These are phyloP conservation scores for Entomyzon cyanotis DNA, from an alignment of 2,113 vertebrate species.

Conservation along the genomic window DNA sequence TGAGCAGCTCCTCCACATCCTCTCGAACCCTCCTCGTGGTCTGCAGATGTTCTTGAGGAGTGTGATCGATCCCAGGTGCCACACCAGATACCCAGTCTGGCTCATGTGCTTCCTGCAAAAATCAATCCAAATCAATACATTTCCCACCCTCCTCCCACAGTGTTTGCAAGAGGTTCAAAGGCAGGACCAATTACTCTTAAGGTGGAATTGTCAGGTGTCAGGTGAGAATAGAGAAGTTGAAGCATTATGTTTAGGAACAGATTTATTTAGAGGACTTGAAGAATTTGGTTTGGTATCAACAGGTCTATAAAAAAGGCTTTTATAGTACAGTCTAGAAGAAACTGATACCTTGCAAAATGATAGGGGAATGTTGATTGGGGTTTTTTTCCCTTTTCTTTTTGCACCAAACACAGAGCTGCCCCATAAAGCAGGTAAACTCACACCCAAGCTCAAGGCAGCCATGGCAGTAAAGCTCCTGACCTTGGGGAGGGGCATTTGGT, in stretches of 20 bases:
- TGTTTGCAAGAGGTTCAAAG: constrained; percentile 44
- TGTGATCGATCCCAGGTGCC: neutral
- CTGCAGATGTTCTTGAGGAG: neutral
- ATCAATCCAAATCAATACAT: constrained; percentile 49
- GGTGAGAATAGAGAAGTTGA: neutral
- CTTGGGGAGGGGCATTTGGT: neutral
- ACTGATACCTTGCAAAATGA: neutral
- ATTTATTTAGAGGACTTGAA: constrained; percentile 26
- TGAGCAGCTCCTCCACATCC: neutral
- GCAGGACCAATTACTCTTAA: constrained; percentile 21
- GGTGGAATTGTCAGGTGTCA: constrained; percentile 32
- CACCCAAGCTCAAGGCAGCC: neutral
- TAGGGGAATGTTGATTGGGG: no score
- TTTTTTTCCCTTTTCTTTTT: neutral
- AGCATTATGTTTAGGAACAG: constrained; percentile 16
- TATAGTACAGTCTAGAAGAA: neutral
- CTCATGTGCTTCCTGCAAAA: constrained; percentile 13
- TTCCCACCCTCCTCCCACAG: neutral
- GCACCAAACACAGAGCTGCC: neutral
- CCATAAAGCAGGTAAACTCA: neutral
- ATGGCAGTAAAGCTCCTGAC: neutral
- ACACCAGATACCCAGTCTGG: neutral
- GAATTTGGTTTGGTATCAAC: constrained; percentile 26
- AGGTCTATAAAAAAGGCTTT: neutral
- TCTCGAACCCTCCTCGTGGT: neutral